Conservation (phyloP, 2,888 invertebrate species). For the Tortricodes alternella region DNA sequence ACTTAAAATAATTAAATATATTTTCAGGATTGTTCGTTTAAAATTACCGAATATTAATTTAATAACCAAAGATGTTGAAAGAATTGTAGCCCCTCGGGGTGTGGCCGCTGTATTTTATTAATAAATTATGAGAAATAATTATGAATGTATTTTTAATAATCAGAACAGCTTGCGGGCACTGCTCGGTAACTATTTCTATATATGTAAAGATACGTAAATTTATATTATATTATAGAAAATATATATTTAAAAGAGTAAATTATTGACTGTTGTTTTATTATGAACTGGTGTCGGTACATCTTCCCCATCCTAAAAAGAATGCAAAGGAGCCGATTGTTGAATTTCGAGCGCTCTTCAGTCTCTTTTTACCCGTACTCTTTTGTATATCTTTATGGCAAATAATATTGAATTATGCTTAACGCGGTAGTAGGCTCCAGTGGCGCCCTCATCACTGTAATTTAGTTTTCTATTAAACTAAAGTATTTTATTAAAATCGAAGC, state of each 20-base stretch:
- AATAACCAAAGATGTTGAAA: slow-evolving; percentile 15
- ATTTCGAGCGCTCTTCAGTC: no score
- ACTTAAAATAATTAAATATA: neutral
- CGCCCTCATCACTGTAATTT: no score
- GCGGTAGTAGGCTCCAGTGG: no score
- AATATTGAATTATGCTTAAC: no score
- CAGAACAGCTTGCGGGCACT: slow-evolving; percentile 2
- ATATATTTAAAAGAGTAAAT: slow-evolving; percentile 23
- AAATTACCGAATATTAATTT: neutral
- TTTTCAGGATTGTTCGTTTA: neutral
- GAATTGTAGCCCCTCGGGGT: neutral
- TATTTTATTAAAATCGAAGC: no score
- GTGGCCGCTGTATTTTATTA: neutral
- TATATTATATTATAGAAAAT: slow-evolving; percentile 16
- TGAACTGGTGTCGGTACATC: neutral
- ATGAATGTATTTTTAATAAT: slow-evolving; percentile 12
- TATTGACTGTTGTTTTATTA: slow-evolving; percentile 7
- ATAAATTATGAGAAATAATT: slow-evolving; percentile 2
- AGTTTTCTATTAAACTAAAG: no score
- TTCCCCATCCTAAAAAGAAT: no score
- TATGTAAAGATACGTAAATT: slow-evolving; percentile 21
- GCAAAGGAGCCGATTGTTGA: no score
- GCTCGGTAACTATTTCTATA: slow-evolving; percentile 2
- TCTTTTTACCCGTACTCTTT: no score
- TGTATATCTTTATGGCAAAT: no score